A percentile compares a stretch with the other conserved stretches of the same genome.
phyloP scores from a whole-genome alignment of 2,113 vertebrate genomes.

The Dolichallabes microphthalmus region DNA sequence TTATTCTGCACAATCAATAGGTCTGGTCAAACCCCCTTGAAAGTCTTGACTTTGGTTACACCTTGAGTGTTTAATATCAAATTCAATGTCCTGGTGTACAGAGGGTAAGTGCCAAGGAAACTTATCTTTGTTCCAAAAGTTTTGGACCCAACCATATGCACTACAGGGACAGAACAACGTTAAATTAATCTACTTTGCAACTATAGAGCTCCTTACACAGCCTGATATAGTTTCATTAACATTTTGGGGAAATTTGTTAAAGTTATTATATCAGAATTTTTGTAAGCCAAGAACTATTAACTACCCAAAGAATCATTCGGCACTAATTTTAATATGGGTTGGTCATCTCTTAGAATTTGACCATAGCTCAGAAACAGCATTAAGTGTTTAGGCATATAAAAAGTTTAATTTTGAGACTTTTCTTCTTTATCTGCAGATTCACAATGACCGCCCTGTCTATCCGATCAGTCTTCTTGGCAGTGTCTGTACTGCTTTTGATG shows the following conservation, averaged over 20 bases:
- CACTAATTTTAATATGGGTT: not conserved
- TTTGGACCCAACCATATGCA: not conserved
- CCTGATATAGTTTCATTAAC: not conserved
- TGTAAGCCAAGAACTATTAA: not conserved
- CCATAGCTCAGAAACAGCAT: not conserved
- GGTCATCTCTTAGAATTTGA: not conserved
- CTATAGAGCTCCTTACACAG: not conserved
- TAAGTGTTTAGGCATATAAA: not conserved
- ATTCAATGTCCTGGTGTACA: no score
- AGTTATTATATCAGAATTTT: no score
- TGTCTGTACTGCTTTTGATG: constrained; percentile 51
- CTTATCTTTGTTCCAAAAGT: no score
- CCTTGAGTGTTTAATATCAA: no score
- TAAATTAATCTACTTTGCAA: not conserved
- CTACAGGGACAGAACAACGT: not conserved
- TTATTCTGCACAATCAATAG: no score
- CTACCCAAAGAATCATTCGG: not conserved
- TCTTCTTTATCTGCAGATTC: constrained; percentile 65
- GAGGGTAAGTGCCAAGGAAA: no score
- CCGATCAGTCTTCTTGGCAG: constrained; percentile 58
- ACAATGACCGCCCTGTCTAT: constrained; percentile 73
- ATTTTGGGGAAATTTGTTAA: not conserved
- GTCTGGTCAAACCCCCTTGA: no score
- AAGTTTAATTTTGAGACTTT: not conserved
- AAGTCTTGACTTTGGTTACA: no score